Evolutionary conservation across 2,888 invertebrate species (phyloP).

Genomic region (Euzetes globulus): DNA sequence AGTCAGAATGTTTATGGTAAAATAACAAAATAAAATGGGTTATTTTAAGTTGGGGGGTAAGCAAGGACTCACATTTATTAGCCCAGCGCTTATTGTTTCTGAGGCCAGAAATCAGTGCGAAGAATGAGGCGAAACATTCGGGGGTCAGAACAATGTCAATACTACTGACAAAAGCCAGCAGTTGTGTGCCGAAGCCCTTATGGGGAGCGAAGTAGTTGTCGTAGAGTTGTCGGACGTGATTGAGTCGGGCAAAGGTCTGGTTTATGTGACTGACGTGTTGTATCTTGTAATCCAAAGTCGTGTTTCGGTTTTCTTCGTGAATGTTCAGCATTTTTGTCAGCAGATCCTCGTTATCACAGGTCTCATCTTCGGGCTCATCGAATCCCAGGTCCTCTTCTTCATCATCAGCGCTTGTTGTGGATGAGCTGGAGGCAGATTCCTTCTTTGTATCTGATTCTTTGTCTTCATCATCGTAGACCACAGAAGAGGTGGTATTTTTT

Average conservation of each 20-base stretch:
- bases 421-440: neutral
- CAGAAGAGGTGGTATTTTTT: neutral
- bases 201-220: conserved; percentile 18
- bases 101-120: conserved; percentile 29
- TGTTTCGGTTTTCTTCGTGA: neutral
- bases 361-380: neutral
- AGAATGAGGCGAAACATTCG: conserved; percentile 33
- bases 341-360: neutral
- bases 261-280: conserved; percentile 22
- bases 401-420: too few species aligned
- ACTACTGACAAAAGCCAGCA: conserved; percentile 29
- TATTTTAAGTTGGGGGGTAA: too few species aligned
- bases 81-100: conserved; percentile 30
- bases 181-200: conserved; percentile 1
- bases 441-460: neutral
- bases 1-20: too few species aligned
- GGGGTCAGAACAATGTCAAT: conserved; percentile 22
- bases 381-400: neutral
- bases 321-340: neutral
- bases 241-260: conserved; percentile 18
- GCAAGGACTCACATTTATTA: conserved; percentile 26
- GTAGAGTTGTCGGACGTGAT: neutral
- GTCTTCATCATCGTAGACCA: neutral
- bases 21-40: too few species aligned
- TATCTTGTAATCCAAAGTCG: neutral